Base-by-base conservation (phyloP, 2,888 invertebrate genomes). In the Ethmia dodecea region DNA sequence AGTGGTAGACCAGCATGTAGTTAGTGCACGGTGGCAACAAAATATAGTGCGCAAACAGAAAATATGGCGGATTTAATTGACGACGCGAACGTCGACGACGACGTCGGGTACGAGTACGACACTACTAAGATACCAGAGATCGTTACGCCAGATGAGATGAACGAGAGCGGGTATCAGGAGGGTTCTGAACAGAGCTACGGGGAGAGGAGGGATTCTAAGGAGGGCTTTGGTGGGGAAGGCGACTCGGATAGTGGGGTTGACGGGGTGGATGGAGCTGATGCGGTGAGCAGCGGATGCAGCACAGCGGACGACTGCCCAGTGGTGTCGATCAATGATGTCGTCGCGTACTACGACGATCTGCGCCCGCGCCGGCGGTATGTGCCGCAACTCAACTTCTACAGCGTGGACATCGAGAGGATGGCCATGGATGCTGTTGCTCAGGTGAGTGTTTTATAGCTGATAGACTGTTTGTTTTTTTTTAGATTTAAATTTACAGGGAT, bases 201-300 rank as follows among this genome's bases (percentile, higher is more conserved):
- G 37, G 84, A 84, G 13, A 53, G 84, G 44, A 58, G 84, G 44
- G 83, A 83, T 43, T 81, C 81, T 3, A 83, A 83, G 52, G 83
- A 81, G 45, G 80, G 81, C 1, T 80, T 78, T 37, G 74, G 80
- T 3, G 79, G 80, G 10, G 83, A 84, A 37, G 77, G 77, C 9
- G 86, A 84, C 45, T 81, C 81, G 29, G 89, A 89, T 51, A 80
- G 86, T 47, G 88, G 88, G 29, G 89, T 89, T 53, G 88, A 88
- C 37, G 89, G 89, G 34, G n/a, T n/a, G n/a, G n/a, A n/a, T 47
- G 88, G 88, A 29, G 89, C 89, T 53, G 88, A 88, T 37, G 89
- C 89, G 34, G 86, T 88, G 36, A 88, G 88, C 67, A 84, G 84
- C 49, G 87, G 89, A 5, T 89, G 89, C 51, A 88, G 88, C 54